These are phyloP conservation scores for Leucophenga varia DNA, from an alignment of 1,140 invertebrate genomes.

Conservation along the genomic window DNA sequence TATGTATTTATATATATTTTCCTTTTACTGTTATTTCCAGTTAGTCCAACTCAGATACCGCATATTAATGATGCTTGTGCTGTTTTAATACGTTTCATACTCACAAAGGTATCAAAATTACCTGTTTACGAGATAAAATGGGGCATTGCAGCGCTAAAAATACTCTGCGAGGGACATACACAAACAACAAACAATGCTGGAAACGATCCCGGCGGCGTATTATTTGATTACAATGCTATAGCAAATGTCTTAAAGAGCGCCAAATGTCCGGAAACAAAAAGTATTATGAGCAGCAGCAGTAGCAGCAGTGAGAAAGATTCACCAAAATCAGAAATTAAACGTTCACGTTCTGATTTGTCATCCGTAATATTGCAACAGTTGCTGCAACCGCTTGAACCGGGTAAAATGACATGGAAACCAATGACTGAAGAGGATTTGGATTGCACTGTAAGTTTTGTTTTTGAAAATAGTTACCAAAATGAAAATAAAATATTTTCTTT, in stretches of 20 bases:
- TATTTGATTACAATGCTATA: conserved; percentile 46
- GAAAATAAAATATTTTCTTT: not conserved
- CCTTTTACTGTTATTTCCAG: conserved; percentile 54
- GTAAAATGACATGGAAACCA: conserved; percentile 52
- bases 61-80: conserved; percentile 48
- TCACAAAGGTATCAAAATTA: conserved; percentile 41
- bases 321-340: conserved; percentile 61
- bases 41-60: conserved; percentile 65
- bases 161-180: conserved; percentile 42
- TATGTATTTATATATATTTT: not conserved
- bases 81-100: conserved; percentile 49
- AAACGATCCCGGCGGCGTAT: not conserved
- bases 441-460: conserved; percentile 37
- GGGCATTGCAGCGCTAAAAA: conserved; percentile 47
- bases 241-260: conserved; percentile 37
- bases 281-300: conserved; percentile 37
- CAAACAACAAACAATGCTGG: conserved; percentile 9
- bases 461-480: not conserved
- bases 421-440: conserved; percentile 47
- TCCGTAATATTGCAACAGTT: conserved; percentile 67
- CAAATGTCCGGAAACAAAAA: conserved; percentile 46
- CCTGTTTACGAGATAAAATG: conserved; percentile 48
- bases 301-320: conserved; percentile 61
- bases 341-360: conserved; percentile 64
- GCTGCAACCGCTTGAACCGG: conserved; percentile 61